These are phyloP conservation scores for Penaeus chinensis DNA, from an alignment of 1,140 invertebrate genomes.

Conservation along the genomic window DNA sequence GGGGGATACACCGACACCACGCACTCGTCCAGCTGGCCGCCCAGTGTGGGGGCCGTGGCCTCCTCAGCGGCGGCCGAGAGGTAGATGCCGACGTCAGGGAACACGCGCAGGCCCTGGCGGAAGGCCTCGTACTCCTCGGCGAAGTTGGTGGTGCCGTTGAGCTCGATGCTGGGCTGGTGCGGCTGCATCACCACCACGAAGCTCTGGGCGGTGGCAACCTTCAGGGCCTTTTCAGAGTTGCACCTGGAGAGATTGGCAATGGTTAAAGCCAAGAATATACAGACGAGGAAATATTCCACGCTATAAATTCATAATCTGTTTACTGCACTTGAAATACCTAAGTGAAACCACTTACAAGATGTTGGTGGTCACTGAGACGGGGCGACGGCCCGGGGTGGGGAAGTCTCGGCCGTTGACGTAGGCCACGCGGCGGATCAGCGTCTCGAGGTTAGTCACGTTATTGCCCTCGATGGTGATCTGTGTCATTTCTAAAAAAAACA, in stretches of 20 bases:
- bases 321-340: neutral
- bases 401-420: slow-evolving; percentile 91
- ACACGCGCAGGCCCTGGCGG: slow-evolving; percentile 83
- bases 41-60: slow-evolving; percentile 63
- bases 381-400: slow-evolving; percentile 91
- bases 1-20: slow-evolving; percentile 92
- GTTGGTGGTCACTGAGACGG: slow-evolving; percentile 84
- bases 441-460: slow-evolving; percentile 89
- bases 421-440: slow-evolving; percentile 85
- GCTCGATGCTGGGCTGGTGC: slow-evolving; percentile 84
- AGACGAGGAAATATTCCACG: neutral
- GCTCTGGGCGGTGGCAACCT: slow-evolving; percentile 81
- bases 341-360: slow-evolving; percentile 68
- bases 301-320: neutral
- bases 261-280: slow-evolving; percentile 35
- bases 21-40: slow-evolving; percentile 84
- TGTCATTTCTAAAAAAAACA: slow-evolving; percentile 78
- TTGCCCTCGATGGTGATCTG: slow-evolving; percentile 92
- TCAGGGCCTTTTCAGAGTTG: slow-evolving; percentile 77
- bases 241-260: slow-evolving; percentile 70
- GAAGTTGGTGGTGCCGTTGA: slow-evolving; percentile 85
- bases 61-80: slow-evolving; percentile 63
- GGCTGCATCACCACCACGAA: slow-evolving; percentile 89
- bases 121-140: slow-evolving; percentile 88
- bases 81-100: slow-evolving; percentile 80